A percentile compares a stretch with the other conserved stretches of the same genome.
Evolutionary conservation across 1,140 invertebrate species (phyloP).

Genomic region (Drosophila teissieri): DNA sequence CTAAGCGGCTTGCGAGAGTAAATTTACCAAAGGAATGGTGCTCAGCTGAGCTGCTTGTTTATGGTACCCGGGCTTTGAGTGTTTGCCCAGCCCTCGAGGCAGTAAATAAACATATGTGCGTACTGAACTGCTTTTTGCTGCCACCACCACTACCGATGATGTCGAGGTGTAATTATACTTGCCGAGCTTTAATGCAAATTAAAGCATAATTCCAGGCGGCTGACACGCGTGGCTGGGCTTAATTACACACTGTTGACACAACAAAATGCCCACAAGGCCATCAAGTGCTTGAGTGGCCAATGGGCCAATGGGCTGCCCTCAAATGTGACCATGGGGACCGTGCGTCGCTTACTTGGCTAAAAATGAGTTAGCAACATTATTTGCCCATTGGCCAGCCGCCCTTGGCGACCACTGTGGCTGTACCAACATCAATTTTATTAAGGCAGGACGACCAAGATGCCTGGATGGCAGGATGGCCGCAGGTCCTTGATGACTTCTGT

Average conservation of each 20-base stretch:
- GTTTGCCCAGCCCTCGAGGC: slow-evolving; percentile 57
- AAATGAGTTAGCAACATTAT: slow-evolving; percentile 80
- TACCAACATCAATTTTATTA: slow-evolving; percentile 34
- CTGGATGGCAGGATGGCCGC: slow-evolving; percentile 26
- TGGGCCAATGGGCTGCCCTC: slow-evolving; percentile 8
- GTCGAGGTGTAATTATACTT: slow-evolving; percentile 64
- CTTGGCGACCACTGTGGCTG: slow-evolving; percentile 7
- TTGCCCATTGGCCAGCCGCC: slow-evolving; percentile 44
- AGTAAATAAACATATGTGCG: slow-evolving; percentile 64
- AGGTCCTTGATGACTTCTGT: slow-evolving; percentile 54
- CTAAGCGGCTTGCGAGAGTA: slow-evolving; percentile 58
- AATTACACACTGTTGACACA: slow-evolving; percentile 74
- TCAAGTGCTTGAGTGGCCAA: slow-evolving; percentile 58
- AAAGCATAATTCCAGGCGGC: slow-evolving; percentile 60
- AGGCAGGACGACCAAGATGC: slow-evolving; percentile 5
- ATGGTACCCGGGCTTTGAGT: slow-evolving; percentile 57
- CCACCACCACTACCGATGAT: not conserved
- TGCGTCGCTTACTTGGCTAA: slow-evolving; percentile 38
- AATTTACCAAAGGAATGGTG: slow-evolving; percentile 51
- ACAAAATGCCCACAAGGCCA: slow-evolving; percentile 55
- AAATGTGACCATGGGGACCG: slow-evolving; percentile 64
- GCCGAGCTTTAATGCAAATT: slow-evolving; percentile 69
- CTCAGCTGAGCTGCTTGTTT: slow-evolving; percentile 57
- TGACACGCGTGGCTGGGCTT: slow-evolving; percentile 42
- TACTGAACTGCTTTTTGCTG: slow-evolving; percentile 5